phyloP scores from a whole-genome alignment of 2,113 vertebrate genomes.

The Prinia subflava region DNA sequence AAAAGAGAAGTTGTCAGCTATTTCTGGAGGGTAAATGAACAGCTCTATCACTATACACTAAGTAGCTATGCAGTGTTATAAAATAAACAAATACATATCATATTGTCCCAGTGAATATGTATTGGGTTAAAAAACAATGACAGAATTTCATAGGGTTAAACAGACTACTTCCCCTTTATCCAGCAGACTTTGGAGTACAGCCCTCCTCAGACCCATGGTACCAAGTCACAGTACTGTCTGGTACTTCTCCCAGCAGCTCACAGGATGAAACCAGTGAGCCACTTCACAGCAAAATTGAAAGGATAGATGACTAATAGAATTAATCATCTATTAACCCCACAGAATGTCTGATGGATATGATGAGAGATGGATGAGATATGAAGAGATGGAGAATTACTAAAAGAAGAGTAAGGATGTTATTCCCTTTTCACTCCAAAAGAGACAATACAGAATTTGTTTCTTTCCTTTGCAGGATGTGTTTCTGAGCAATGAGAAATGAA shows the following conservation, averaged over 20 bases:
- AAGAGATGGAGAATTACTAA: background rate
- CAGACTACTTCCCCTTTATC: background rate
- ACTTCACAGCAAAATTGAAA: background rate
- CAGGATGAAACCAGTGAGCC: background rate
- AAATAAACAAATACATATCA: background rate
- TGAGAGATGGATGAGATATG: no score
- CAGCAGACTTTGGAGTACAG: background rate
- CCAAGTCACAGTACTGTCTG: background rate
- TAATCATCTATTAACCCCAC: no score
- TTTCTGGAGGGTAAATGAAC: background rate
- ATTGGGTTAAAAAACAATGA: background rate
- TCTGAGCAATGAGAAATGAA: background rate
- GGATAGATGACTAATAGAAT: background rate
- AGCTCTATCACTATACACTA: background rate
- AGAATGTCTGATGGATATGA: no score
- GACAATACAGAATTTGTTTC: background rate
- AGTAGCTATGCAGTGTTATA: background rate
- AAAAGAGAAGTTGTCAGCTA: slow-evolving; percentile 13
- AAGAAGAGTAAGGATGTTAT: background rate
- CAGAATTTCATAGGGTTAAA: background rate
- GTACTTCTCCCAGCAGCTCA: background rate
- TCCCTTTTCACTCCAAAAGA: background rate
- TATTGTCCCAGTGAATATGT: background rate
- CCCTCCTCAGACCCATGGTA: background rate
- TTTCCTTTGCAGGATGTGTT: background rate